Evolutionary conservation across 2,888 invertebrate species (phyloP).

Genomic region (Malachius bipustulatus): DNA sequence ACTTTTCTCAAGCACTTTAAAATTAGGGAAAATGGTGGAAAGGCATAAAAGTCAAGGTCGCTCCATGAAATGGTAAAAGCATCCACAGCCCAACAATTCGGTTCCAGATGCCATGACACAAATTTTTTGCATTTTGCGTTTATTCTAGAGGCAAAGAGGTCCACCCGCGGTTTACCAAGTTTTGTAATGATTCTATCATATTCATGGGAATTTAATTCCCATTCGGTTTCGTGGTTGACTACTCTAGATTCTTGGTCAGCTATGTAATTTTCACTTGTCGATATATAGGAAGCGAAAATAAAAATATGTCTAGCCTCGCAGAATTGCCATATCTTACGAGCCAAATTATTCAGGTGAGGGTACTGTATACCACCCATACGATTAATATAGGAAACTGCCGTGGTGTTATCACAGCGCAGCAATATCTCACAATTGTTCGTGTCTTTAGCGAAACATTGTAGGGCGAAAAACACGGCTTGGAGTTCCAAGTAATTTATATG

Average conservation of each 20-base stretch:
- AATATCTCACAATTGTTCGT: slow-evolving; percentile 11
- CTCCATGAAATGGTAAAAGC: slow-evolving; percentile 13
- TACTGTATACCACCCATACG: slow-evolving; percentile 12
- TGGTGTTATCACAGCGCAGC: slow-evolving; percentile 12
- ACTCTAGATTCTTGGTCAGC: slow-evolving; percentile 11
- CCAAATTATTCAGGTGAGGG: slow-evolving; percentile 13
- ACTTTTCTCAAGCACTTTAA: background rate
- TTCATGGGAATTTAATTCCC: slow-evolving; percentile 9
- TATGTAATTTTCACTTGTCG: slow-evolving; percentile 10
- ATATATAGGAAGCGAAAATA: slow-evolving; percentile 12
- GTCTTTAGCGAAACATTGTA: slow-evolving; percentile 12
- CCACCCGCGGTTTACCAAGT: slow-evolving; percentile 9
- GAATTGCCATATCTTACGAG: slow-evolving; percentile 15
- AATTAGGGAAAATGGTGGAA: slow-evolving; percentile 7
- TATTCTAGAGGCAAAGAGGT: slow-evolving; percentile 11
- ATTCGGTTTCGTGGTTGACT: slow-evolving; percentile 10
- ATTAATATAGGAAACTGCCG: slow-evolving; percentile 10
- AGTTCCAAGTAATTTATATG: slow-evolving; percentile 18
- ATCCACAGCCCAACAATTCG: slow-evolving; percentile 7
- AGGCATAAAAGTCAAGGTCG: slow-evolving; percentile 12
- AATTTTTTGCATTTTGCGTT: slow-evolving; percentile 13
- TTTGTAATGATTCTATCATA: slow-evolving; percentile 7
- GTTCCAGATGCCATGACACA: slow-evolving; percentile 11
- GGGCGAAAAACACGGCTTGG: slow-evolving; percentile 13
- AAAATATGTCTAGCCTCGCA: slow-evolving; percentile 16